phyloP scores from a whole-genome alignment of 2,797 vertebrate genomes.

The Basileuterus tristriatus region DNA sequence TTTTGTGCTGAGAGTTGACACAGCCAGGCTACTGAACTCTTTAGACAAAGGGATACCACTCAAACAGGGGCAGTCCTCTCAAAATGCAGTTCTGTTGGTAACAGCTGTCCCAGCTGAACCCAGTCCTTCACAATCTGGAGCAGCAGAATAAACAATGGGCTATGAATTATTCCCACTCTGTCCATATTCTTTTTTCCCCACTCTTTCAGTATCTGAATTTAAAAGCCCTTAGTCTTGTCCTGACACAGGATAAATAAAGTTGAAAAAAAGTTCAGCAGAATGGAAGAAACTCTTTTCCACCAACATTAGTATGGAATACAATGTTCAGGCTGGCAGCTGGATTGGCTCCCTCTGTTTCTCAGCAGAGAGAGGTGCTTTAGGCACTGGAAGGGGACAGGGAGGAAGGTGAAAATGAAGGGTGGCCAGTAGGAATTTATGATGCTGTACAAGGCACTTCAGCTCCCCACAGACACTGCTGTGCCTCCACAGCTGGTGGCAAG shows the following conservation, averaged over 20 bases:
- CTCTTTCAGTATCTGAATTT: background rate
- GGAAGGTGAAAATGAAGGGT: background rate
- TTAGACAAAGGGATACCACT: background rate
- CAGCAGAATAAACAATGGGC: background rate
- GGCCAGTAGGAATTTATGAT: background rate
- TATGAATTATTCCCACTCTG: background rate
- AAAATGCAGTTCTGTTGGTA: background rate
- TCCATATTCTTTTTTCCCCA: too few relatives aligned
- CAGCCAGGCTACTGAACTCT: background rate
- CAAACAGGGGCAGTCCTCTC: background rate
- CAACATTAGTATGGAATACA: background rate
- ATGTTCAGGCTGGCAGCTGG: background rate
- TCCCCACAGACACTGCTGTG: background rate
- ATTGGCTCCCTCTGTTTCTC: background rate
- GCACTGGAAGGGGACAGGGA: background rate
- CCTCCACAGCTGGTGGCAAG: background rate
- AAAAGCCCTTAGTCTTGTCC: background rate
- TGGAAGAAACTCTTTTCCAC: background rate
- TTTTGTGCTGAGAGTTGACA: background rate
- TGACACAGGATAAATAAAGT: background rate
- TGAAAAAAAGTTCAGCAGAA: background rate
- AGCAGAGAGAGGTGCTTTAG: background rate
- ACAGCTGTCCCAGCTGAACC: background rate
- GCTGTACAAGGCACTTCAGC: background rate
- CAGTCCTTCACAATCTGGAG: background rate